Base-by-base conservation (phyloP, 2,888 invertebrate genomes). In the Platynereis dumerilii region DNA sequence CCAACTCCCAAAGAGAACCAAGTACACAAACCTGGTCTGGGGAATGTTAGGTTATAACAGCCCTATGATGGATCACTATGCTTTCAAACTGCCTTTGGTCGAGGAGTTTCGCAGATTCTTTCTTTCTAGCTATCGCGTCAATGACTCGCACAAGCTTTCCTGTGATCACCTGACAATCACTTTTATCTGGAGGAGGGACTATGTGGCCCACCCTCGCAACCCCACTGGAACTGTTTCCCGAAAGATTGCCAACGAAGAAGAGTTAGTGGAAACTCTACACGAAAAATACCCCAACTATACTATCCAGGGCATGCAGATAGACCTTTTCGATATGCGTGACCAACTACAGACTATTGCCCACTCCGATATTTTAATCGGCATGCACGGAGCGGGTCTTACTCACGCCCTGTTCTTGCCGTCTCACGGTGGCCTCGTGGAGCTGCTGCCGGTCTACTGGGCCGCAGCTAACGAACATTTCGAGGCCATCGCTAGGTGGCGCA, bases 381-480 rank as follows among this genome's bases (percentile, higher is more conserved):
- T 83, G 80, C 83, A 83, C 48, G 83, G 83, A 3, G 83, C 83
- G 1, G 83, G 81, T 1, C 69, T 83, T 24, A 76, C 81, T 2
- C 78, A 80, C 57, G 73, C 80, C 1, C 61, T 82, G 12, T 82
- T 83, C 64, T 69, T 83, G n/a, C 80, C 80, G 0, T 65, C 70
- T n/a, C 74, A 76, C 53, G 74, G 75, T 0, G 81, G 75, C 0
- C 70, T 83, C 0, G 70, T 83, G 10, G 83, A 83, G 65, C 63
- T 83, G 10, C 75, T 74, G 55, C 80, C 82, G 0, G 68, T 60
- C 3, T 78, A 80, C 66, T 77, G 74, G 72, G 64, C 74, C 0
- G 58, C 72, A 7, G 63, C 71, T 10, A 78, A 78, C 53, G 68
- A 69, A 2, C 82, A 83, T 66, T 82, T 82, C 69, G 54, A 71